Evolutionary conservation across 2,113 vertebrate species (phyloP), one percentile per base, ranked within the genome.

Genomic region (Corythornis cristatus): DNA sequence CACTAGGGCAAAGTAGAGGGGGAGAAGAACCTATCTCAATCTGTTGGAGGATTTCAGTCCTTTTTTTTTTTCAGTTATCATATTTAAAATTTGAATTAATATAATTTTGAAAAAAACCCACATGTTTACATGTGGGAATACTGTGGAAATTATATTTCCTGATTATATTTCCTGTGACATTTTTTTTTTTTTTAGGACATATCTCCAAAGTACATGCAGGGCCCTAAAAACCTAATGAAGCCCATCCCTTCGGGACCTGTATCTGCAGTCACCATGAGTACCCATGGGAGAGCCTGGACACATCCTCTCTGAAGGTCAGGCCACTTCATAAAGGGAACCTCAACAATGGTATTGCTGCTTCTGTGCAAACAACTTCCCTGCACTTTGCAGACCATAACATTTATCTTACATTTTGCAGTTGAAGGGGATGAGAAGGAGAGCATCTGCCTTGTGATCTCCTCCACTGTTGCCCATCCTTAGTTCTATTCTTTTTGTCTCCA

Each of bases 21-120:
- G 48, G 46, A 23, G 48, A 12, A 50, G 20, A 50, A 50, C 48
- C 21, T 50, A 21, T 19, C 48, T 50, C 3, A 6, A 50, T 22
- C 22, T 50, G 48, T 22, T 50, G 48, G 48, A 50, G 48, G 48
- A 50, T 50, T 50, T 50, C 22, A 83, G 48, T 67, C 2, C 8
- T 25, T 21, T 67, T 67, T 37, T 37, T 91, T 91, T 72, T 72
- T 78, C 35, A 72, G 42, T 58, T 92, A 16, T 72, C 3, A 11
- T 23, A 56, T 65, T 57, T 74, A 83, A 75, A 1, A 4, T 88
- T 33, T 68, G 76, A 94, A 90, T 83, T 40, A 77, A 25, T 72
- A 29, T 31, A 11, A 53, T 84, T 95, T 43, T 83, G 8, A 60
- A 84, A 91, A 61, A 91, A 58, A 88, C 42, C 83, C 37, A 28